Conservation (phyloP, 35 echinoderm and acorn worm genomes). For the Apostichopus californicus region DNA sequence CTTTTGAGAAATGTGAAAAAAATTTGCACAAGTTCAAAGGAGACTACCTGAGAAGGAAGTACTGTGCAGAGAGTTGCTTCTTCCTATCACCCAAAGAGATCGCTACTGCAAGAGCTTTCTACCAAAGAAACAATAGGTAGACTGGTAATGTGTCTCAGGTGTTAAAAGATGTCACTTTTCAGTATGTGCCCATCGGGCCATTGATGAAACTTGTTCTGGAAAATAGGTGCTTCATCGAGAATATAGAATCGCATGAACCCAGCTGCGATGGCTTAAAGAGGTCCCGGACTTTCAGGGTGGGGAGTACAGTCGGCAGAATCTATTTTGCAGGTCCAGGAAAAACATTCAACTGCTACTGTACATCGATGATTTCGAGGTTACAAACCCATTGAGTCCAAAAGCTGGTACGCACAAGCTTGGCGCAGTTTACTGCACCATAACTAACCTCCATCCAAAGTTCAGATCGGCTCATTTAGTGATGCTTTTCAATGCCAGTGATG, state of each 20-base stretch:
- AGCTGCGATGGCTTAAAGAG: slow-evolving; percentile 37
- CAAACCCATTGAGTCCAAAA: slow-evolving; percentile 59
- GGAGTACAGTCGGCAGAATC: neutral
- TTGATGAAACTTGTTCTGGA: slow-evolving; percentile 34
- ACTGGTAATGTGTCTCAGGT: slow-evolving; percentile 34
- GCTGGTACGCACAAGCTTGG: slow-evolving; percentile 65
- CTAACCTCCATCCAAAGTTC: slow-evolving; percentile 52
- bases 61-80: neutral
- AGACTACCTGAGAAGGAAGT: slow-evolving; percentile 4
- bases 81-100: slow-evolving; percentile 19
- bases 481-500: slow-evolving; percentile 59
- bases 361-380: slow-evolving; percentile 63
- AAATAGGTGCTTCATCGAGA: neutral
- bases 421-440: slow-evolving; percentile 56
- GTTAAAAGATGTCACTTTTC: slow-evolving; percentile 24
- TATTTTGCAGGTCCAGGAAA: neutral
- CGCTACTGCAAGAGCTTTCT: neutral
- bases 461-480: slow-evolving; percentile 36
- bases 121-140: slow-evolving; percentile 20
- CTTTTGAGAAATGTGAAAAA: slow-evolving; percentile 18
- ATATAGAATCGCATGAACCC: neutral
- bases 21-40: slow-evolving; percentile 14
- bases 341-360: neutral
- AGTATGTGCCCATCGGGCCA: slow-evolving; percentile 22
- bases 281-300: slow-evolving; percentile 43